These are phyloP conservation scores for Gambusia yucatana DNA, from an alignment of 2,797 vertebrate species.

Conservation along the genomic window DNA sequence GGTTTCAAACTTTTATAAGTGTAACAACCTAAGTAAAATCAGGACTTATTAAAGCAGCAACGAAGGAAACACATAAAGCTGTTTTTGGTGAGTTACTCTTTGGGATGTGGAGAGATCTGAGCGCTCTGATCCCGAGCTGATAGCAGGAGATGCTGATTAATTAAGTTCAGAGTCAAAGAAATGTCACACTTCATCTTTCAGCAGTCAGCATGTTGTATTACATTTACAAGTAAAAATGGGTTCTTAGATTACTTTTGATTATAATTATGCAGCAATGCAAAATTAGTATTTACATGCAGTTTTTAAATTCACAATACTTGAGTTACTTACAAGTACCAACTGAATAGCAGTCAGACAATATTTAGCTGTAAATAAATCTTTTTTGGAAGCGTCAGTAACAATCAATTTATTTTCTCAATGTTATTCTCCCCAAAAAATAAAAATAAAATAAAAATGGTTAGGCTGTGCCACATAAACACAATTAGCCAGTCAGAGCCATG, in stretches of 20 bases:
- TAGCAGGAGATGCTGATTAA: conserved; percentile 18
- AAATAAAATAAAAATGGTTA: too few species aligned
- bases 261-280: background rate
- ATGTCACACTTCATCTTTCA: conserved; percentile 5
- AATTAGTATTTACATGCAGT: background rate
- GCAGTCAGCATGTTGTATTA: background rate
- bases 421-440: background rate
- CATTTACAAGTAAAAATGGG: background rate
- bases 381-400: background rate
- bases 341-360: background rate
- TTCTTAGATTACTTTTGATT: background rate
- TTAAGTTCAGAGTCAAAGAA: conserved; percentile 19
- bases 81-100: conserved; percentile 18
- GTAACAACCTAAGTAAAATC: conserved; percentile 7
- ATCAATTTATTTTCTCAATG: background rate
- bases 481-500: background rate
- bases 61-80: conserved; percentile 2
- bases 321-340: background rate
- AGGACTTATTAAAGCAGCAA: conserved; percentile 8
- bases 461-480: background rate
- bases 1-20: conserved; percentile 21
- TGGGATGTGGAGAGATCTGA: conserved; percentile 9
- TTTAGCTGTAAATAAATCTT: background rate
- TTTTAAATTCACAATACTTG: background rate
- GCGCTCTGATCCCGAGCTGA: conserved; percentile 23